These are phyloP conservation scores for Mugil cephalus DNA, from an alignment of 2,113 vertebrate genomes.

Conservation along the genomic window DNA sequence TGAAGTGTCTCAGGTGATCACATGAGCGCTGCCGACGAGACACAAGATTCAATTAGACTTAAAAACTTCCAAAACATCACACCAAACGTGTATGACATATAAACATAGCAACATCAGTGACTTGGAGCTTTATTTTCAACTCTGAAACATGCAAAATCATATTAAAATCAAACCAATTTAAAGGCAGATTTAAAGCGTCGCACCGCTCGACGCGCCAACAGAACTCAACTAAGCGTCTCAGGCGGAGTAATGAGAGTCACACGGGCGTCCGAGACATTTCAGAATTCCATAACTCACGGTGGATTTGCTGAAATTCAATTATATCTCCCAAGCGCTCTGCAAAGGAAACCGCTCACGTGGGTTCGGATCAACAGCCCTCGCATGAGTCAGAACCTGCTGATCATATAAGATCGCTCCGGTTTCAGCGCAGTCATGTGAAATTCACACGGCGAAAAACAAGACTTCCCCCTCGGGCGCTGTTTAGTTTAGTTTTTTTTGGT, in stretches of 20 bases:
- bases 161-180: too few species aligned
- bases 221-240: not conserved
- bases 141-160: too few species aligned
- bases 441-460: constrained; percentile 12
- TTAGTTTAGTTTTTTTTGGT: constrained; percentile 27
- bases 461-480: constrained; percentile 12
- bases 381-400: constrained; percentile 49
- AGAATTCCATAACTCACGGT: constrained; percentile 19
- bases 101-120: too few species aligned
- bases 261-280: not conserved
- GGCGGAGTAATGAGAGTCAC: constrained; percentile 34
- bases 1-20: not conserved
- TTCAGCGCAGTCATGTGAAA: constrained; percentile 30
- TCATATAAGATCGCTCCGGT: constrained; percentile 5
- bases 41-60: too few species aligned
- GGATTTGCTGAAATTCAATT: constrained; percentile 38
- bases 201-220: too few species aligned
- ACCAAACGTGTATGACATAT: too few species aligned
- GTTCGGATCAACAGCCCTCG: not conserved
- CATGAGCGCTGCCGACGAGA: too few species aligned
- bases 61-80: too few species aligned
- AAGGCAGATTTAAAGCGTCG: too few species aligned
- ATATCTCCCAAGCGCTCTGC: not conserved
- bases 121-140: too few species aligned
- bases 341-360: not conserved